Base-by-base conservation (phyloP, 2,888 invertebrate genomes). In the Octonoba sinensis region DNA sequence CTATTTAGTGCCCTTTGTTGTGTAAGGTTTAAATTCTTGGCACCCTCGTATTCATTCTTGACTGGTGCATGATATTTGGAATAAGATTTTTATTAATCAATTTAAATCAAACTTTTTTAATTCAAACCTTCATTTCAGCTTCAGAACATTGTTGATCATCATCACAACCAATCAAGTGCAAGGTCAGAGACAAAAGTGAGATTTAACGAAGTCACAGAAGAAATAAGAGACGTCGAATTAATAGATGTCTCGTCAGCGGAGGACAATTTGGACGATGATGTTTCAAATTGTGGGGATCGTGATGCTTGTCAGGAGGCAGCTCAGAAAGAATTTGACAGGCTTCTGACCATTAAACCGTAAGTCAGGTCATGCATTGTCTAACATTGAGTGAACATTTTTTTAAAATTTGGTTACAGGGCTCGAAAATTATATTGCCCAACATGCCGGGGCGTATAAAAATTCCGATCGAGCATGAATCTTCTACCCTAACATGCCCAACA, bases 71-170 rank as follows among this genome's bases (percentile, higher is more conserved):
- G n/a, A n/a, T n/a, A 36, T 11, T 8, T 36, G 1, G 8, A 36
- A 36, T 36, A 36, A 36, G 11, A 36, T 36, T 8, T 36, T 36
- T 36, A 6, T 36, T 36, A n/a, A n/a, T n/a, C n/a, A n/a, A n/a
- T n/a, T n/a, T n/a, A n/a, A n/a, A n/a, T n/a, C n/a, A n/a, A n/a
- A n/a, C n/a, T n/a, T n/a, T n/a, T n/a, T n/a, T n/a, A n/a, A n/a
- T n/a, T n/a, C n/a, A n/a, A n/a, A n/a, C n/a, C n/a, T n/a, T 27
- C 6, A 27, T 46, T 24, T 84, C 90, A 96, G 96, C 96, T 96
- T 70, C 96, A 97, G 91, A 93, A 95, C 70, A 96, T 97, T 87
- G 94, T 97, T 84, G 96, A 97, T 89, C 94, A 95, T 87, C 95
- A 95, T 88, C 69, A 74, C n/a, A 93, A 93, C 85, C 93, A 93